These are phyloP conservation scores for Tonatia bakeri DNA, from an alignment of 2,113 vertebrate species.

Conservation along the genomic window DNA sequence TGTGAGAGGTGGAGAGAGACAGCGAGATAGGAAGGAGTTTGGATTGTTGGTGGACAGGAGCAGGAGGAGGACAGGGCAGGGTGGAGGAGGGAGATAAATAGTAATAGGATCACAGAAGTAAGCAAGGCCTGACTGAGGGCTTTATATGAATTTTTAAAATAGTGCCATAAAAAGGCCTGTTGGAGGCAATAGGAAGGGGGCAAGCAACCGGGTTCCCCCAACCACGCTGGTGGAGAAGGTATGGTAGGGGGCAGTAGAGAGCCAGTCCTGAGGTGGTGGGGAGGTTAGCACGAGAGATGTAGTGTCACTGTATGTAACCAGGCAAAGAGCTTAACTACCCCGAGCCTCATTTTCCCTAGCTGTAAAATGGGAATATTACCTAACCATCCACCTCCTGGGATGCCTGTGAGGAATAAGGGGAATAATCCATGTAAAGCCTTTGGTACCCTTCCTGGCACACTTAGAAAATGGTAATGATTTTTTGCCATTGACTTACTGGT, in stretches of 20 bases:
- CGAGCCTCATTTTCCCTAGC: not conserved
- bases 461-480: not conserved
- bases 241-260: not conserved
- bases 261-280: not conserved
- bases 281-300: not conserved
- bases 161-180: not conserved
- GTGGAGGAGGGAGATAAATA: too few species aligned
- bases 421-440: not conserved
- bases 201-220: rapidly evolving
- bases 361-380: not conserved
- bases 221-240: not conserved
- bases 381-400: not conserved
- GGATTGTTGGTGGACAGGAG: not conserved
- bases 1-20: not conserved
- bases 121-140: not conserved
- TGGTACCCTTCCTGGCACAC: not conserved
- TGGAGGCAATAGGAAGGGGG: too few species aligned
- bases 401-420: not conserved
- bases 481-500: not conserved
- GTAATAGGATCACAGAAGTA: not conserved
- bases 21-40: not conserved
- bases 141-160: not conserved
- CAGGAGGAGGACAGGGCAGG: not conserved
- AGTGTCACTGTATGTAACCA: not conserved
- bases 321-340: not conserved